Evolutionary conservation across 1,140 invertebrate genomes (phyloP), one percentile per base, ranked within the genome.

Genomic region (Drosophila nannoptera): DNA sequence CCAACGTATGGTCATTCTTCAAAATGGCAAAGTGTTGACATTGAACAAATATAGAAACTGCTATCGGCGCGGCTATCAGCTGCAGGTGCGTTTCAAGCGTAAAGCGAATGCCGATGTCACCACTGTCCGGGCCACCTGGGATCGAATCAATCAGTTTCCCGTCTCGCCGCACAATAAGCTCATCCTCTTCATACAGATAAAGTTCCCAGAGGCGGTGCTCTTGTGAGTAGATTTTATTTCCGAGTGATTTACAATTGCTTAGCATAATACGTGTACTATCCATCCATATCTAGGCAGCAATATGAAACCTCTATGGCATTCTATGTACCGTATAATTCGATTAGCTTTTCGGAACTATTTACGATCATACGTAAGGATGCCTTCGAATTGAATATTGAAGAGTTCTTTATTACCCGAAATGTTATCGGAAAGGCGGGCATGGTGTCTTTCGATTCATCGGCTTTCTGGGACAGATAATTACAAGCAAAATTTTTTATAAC

Each of bases 1-100:
- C 80, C 93, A 93, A 33, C 88, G 94, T 42, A 89, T 96, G 16
- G 95, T 94, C 4, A 94, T 97, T 45, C 96, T 97, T 93, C 94
- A 95, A 1, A 93, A 93, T 78, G 96, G 96, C 2, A 90, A 93
- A 40, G 91, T 97, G 60, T 92, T 91, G 72, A 94, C 93, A 58
- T 83, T 94, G 48, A 93, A 93, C 4, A 90, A 92, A 2, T 92
- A 93, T 77, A 86, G 93, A 33, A 92, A 93, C 65, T 90, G 91
- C 0, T 76, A 70, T 52, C 29, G 5, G 5, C 87, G 90, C 74
- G 92, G 75, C 0, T 87, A 88, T 48, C 14, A 72, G 29, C 9
- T 88, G 38, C 91, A 77, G 60, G 66, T 86, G 11, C 62, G 66
- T 2, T 82, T 86, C 14, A 86, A 77, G 54, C 64, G 75, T 5